These are phyloP conservation scores for Pseudonaja textilis DNA, from an alignment of 2,113 vertebrate species.

Conservation along the genomic window DNA sequence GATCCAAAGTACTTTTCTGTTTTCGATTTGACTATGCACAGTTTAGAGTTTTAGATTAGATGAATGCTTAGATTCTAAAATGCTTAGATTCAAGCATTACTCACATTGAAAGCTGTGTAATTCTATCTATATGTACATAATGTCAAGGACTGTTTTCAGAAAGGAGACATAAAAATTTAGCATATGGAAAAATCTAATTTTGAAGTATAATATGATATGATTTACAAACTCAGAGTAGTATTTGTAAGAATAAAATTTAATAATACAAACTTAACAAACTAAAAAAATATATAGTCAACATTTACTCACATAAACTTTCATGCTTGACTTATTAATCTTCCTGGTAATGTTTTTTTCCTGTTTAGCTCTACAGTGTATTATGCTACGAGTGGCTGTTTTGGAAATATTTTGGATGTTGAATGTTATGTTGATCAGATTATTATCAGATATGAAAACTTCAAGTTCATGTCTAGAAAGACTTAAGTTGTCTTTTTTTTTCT, in stretches of 20 bases:
- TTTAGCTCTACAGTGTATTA: conserved; percentile 78
- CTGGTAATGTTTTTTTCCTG: conserved; percentile 49
- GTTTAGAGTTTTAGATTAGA: background rate
- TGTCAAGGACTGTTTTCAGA: background rate
- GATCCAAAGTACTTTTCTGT: background rate
- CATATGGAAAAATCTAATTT: background rate
- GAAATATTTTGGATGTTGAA: conserved; percentile 73
- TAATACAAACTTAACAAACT: background rate
- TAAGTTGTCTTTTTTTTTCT: conserved; percentile 88
- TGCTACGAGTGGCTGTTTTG: conserved; percentile 66
- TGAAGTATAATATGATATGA: background rate
- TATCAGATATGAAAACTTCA: conserved; percentile 64
- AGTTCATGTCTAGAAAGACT: conserved; percentile 76
- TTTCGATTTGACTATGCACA: background rate
- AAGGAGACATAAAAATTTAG: background rate
- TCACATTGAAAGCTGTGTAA: background rate
- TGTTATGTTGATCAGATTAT: conserved; percentile 49
- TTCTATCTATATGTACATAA: background rate
- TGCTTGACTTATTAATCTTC: conserved; percentile 64
- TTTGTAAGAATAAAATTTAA: background rate
- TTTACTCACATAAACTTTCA: conserved; percentile 74
- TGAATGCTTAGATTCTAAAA: background rate
- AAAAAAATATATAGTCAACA: background rate
- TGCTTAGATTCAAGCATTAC: background rate
- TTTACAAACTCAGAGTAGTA: background rate